phyloP scores from a whole-genome alignment of 2,113 vertebrate genomes.

The Lichenostomus cassidix region DNA sequence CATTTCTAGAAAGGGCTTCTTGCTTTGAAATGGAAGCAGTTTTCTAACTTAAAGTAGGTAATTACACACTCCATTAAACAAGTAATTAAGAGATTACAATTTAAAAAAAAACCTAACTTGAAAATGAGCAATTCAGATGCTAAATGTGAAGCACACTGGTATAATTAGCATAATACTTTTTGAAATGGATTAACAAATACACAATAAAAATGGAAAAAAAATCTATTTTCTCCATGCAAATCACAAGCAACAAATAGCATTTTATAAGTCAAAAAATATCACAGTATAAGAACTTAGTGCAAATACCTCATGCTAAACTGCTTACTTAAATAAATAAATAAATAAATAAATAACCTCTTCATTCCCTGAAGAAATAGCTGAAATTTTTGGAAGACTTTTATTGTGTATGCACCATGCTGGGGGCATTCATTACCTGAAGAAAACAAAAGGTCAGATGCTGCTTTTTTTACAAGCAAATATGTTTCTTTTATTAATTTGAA shows the following conservation, averaged over 20 bases:
- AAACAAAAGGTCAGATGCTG: neutral
- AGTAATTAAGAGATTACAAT: constrained; percentile 85
- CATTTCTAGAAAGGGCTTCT: constrained; percentile 72
- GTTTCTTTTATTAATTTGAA: neutral
- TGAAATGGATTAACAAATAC: constrained; percentile 75
- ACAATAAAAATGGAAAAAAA: constrained; percentile 65
- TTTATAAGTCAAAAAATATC: neutral
- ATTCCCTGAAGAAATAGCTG: neutral
- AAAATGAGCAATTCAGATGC: constrained; percentile 80
- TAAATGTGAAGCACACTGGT: constrained; percentile 69
- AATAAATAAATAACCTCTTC: neutral
- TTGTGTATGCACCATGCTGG: neutral
- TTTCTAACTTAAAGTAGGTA: constrained; percentile 83
- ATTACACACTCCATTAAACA: constrained; percentile 87
- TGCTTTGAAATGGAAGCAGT: constrained; percentile 80
- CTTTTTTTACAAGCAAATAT: neutral
- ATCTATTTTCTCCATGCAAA: constrained; percentile 42
- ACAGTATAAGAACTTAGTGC: neutral
- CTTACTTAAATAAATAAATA: neutral
- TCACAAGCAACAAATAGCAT: constrained; percentile 12
- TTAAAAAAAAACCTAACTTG: constrained; percentile 56
- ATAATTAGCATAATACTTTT: constrained; percentile 80
- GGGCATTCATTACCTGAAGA: neutral
- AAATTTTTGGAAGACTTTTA: neutral
- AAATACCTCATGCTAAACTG: neutral